Base-by-base conservation (phyloP, 2,113 vertebrate species). In the Poecile atricapillus region DNA sequence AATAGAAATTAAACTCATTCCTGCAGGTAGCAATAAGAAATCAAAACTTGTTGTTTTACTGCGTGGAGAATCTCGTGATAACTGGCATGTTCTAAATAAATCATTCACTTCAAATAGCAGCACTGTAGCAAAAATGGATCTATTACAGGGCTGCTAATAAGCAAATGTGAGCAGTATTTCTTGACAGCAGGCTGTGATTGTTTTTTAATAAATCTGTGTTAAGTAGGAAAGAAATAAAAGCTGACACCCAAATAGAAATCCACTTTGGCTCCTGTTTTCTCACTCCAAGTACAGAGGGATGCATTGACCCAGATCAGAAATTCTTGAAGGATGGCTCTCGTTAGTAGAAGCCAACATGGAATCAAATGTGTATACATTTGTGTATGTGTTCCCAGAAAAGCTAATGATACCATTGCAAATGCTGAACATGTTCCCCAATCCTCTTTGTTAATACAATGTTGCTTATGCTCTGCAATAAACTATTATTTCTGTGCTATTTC, bases 401-500 rank as follows among this genome's bases (percentile, higher is more conserved):
- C 37, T 90, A 93, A 91, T 77, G 71, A 94, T 81, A 93, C 20
- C 13, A 83, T 65, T 91, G 73, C 49, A 78, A 89, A 90, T 79
- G 91, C 91, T 71, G 86, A 90, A 71, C 90, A 27, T 93, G 91
- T 90, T 73, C 59, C 49, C 52, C 43, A 9, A 69, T 92, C 88
- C 83, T 81, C 81, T 94, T 86, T 93, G 94, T 96, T 93, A 95
- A 80, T 49, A 87, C 58, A 59, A 60, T 82, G 76, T 94, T 94
- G 94, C 91, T 94, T 92, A 67, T 81, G 73, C 77, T 86, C 71
- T 28, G 95, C 90, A 78, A 91, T 97, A 94, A 97, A 96, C 92
- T 90, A 96, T 96, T 96, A 90, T 97, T 96, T 97, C 90, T 90
- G 68, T 37, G 88, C 87, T 95, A 73, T 91, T 96, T 95, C 93